Evolutionary conservation across 1,140 invertebrate genomes (phyloP), one percentile per base, ranked within the genome.

Genomic region (Heliothis virescens): DNA sequence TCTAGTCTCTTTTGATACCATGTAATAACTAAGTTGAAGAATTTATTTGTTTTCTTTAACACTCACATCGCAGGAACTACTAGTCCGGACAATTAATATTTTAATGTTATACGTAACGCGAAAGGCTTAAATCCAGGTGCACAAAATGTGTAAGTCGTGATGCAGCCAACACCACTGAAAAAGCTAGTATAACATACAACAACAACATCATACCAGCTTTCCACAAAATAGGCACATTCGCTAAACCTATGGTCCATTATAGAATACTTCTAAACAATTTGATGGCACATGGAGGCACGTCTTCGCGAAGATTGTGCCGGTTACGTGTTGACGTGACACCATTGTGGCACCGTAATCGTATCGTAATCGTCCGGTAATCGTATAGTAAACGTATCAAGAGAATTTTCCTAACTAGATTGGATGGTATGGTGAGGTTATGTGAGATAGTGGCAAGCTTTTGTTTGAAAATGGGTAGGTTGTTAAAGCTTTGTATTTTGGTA

Each of bases 381-480:
- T 81, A 80, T 3, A 10, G 84, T 86, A 82, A 87, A 86, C 80
- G 76, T 82, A 82, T 83, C 76, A 80, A 72, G 84, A 85, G 85
- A 81, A 85, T 89, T 88, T 82, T 85, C 79, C 85, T 86, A 89
- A 89, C 87, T 87, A 91, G 86, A 89, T 87, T 79, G 82, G 84
- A 87, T 89, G 82, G 80, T 11, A 29, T 62, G 79, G 72, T 52
- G 29, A n/a, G 52, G 52, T 71, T 59, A 63, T 80, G 26, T 60
- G 52, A 21, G 12, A 74, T 48, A 12, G 48, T 62, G 29, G 13
- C 60, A 72, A 15, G 62, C 48, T 74, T 29, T 34, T 18, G 53
- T 62, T 10, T 11, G 1, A 47, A 47, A 48, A n/a, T n/a, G n/a
- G n/a, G n/a, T n/a, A n/a, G n/a, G n/a, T n/a, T n/a, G n/a, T n/a